Base-by-base conservation (phyloP, 2,797 vertebrate genomes). In the Triplophysa bombifrons region DNA sequence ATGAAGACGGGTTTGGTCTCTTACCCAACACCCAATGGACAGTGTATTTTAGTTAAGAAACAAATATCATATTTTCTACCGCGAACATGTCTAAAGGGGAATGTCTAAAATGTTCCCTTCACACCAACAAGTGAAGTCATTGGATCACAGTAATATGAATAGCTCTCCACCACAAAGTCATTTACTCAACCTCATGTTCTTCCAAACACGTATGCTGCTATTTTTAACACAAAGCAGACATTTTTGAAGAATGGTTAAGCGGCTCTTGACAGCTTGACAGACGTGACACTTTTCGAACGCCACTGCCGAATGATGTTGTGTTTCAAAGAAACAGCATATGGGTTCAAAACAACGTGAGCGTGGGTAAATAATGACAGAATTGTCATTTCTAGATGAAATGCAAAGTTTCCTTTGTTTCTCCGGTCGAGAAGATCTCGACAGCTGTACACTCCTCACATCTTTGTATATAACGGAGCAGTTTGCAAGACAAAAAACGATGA, bases 181-280 rank as follows among this genome's bases (percentile, higher is more conserved):
- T 60, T 25, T 60, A 27, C 27, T 30, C 27, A 8, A 4, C 14
- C 25, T 27, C 22, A 27, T 14, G 58, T 60, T 60, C 22, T 27
- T 27, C 58, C 12, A 61, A 61, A 61, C 60, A 17, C 2, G 14
- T 34, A 30, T 3, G 27, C 60, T 34, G 60, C 60, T 63, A 63
- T 63, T 63, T 63, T 63, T 63, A 63, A 8, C 27, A 63, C 27
- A 30, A 16, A 30, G 60, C 60, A 63, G 60, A 63, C 16, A 61
- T 63, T 30, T 61, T 34, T 27, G 27, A 63, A 17, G 16, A 63
- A 30, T 63, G 14, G 14, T 63, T 63, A 34, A 17, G 25, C 58
- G 27, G 14, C 27, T 34, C 27, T 34, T 34, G 60, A 34, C 60
- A 63, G 60, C 60, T 17, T 22, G 27, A 63, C 60, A 34, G 60